Evolutionary conservation across 2,888 invertebrate genomes (phyloP).

Genomic region (Melanotus villosus): DNA sequence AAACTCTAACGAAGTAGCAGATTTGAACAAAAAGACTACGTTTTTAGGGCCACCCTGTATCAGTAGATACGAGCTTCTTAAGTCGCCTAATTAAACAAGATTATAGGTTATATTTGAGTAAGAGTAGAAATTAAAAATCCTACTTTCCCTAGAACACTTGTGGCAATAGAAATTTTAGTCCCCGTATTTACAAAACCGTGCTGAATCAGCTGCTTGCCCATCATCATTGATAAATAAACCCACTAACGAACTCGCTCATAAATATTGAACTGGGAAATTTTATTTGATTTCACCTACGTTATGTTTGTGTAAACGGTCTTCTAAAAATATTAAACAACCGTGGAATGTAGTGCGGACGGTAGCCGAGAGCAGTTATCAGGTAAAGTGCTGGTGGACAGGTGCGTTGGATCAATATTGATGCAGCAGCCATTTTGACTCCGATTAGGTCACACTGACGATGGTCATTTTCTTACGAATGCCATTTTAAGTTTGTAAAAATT

Average conservation of each 20-base stretch:
- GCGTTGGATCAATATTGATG: conserved; percentile 60
- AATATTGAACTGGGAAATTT: conserved; percentile 39
- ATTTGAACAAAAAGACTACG: too few species aligned
- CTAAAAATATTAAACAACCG: conserved; percentile 44
- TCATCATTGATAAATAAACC: conserved; percentile 32
- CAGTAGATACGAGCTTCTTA: too few species aligned
- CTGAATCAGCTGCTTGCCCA: conserved; percentile 31
- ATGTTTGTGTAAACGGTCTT: conserved; percentile 37
- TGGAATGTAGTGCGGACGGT: conserved; percentile 52
- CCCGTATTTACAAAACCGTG: conserved; percentile 19
- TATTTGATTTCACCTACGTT: conserved; percentile 42
- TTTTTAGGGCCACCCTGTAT: too few species aligned
- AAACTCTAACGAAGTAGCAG: too few species aligned
- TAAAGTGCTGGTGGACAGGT: conserved; percentile 54
- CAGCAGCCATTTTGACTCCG: conserved; percentile 51
- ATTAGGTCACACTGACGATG: conserved; percentile 44
- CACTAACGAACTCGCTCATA: conserved; percentile 40
- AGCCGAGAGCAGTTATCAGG: conserved; percentile 53
- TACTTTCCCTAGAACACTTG: conserved; percentile 29
- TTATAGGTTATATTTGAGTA: conserved; percentile 18
- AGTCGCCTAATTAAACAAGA: too few species aligned
- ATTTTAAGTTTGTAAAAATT: conserved; percentile 1
- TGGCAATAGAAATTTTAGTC: conserved; percentile 31
- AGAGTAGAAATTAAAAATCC: conserved; percentile 22
- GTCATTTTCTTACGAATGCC: conserved; percentile 12